Base-by-base conservation (phyloP, 2,888 invertebrate species). In the Pachymerium ferrugineum region DNA sequence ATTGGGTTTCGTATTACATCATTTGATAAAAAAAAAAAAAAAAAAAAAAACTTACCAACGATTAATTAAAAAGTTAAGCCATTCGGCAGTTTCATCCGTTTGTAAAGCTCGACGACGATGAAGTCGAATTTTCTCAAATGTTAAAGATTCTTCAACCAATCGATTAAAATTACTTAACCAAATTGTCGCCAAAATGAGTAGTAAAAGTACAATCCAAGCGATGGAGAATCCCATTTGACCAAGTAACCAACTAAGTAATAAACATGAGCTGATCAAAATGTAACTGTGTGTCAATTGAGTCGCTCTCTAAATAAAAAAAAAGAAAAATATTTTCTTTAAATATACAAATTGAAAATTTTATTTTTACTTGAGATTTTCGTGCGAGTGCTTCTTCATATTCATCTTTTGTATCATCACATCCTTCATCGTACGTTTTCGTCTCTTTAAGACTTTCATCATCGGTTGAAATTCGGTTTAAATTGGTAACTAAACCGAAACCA, bases 11-110 rank as follows among this genome's bases (percentile, higher is more conserved):
- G 14, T 6, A 67, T 19, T 3, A 28, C 3, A 67, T 16, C 35
- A 10, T 67, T 67, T 28, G 19, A 28, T 19, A 16, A 67, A 28
- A 67, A 12, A 54, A 16, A 67, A 67, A 67, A 3, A 1, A 67
- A 0, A 38, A 38, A 8, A 3, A 2, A 38, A 2, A n/a, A 78
- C 81, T 79, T 77, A 83, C 86, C 86, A 86, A 80, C 84, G 80
- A 79, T 86, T 86, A 75, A 86, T 78, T 30, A 86, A 79, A 74
- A 85, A 82, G 78, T 85, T 86, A 62, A 86, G 80, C 86, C 86
- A 86, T 77, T 86, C 86, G 29, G 84, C 84, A 0, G 85, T 84
- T 78, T 86, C 86, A 77, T 84, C 84, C 75, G 83, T 83, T 75
- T 83, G 80, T 28, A 85, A 79, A 1, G 85, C 85, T 29, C 84